A percentile compares a stretch with the other conserved stretches of the same genome.
These are phyloP conservation scores for Alca torda DNA, from an alignment of 2,797 vertebrate genomes.

Conservation along the genomic window DNA sequence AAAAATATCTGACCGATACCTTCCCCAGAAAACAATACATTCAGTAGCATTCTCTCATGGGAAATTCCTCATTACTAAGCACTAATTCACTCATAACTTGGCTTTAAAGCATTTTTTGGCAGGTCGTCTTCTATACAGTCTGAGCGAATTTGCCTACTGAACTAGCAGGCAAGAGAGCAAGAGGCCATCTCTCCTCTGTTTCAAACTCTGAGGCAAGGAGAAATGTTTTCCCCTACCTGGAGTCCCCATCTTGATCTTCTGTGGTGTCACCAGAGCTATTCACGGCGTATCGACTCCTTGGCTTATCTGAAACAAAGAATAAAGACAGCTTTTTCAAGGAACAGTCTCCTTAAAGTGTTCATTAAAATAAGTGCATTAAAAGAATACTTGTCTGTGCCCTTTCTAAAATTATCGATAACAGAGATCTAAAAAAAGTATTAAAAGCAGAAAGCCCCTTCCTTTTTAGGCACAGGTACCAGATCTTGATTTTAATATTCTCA, in stretches of 20 bases:
- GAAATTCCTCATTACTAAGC: neutral
- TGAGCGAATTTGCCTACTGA: neutral
- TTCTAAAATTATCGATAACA: neutral
- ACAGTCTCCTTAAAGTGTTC: neutral
- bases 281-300: conserved; percentile 89
- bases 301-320: conserved; percentile 80
- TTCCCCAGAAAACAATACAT: neutral
- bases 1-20: neutral
- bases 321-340: neutral
- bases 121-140: neutral
- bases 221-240: conserved; percentile 81
- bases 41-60: neutral
- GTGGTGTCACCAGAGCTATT: conserved; percentile 83
- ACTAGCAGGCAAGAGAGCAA: neutral
- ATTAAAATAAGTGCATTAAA: neutral
- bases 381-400: neutral
- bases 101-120: neutral
- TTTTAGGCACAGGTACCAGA: neutral
- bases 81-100: neutral
- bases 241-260: conserved; percentile 94
- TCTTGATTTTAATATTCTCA: neutral
- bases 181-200: neutral
- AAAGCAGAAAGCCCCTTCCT: neutral
- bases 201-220: neutral
- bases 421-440: neutral